phyloP scores from a whole-genome alignment of 1,140 invertebrate species.

The Lutraria rhynchaena region DNA sequence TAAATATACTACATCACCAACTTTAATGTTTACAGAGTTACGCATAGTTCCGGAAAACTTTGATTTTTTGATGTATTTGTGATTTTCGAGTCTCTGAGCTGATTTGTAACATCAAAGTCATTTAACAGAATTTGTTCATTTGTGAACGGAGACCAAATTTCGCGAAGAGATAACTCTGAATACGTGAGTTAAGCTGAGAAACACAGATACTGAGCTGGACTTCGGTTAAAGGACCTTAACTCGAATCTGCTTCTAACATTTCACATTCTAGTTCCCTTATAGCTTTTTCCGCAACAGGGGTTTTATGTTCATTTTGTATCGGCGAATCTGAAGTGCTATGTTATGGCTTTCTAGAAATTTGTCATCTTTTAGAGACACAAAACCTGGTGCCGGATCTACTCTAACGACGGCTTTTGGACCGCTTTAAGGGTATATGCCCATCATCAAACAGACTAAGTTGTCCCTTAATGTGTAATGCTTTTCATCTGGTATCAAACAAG shows the following conservation, averaged over 20 bases:
- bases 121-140: constrained; percentile 53
- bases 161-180: not conserved
- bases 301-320: constrained; percentile 59
- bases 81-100: constrained; percentile 38
- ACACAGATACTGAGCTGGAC: constrained; percentile 5
- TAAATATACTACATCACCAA: constrained; percentile 60
- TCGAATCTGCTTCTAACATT: constrained; percentile 29
- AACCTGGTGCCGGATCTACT: constrained; percentile 34
- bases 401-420: constrained; percentile 47
- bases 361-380: constrained; percentile 24
- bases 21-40: not conserved
- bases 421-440: constrained; percentile 41
- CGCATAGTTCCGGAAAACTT: not conserved
- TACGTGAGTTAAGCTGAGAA: constrained; percentile 33
- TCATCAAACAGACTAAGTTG: not conserved
- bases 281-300: constrained; percentile 56
- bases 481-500: constrained; percentile 39
- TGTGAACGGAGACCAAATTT: constrained; percentile 47
- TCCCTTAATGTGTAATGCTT: constrained; percentile 20
- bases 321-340: constrained; percentile 32
- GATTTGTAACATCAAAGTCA: constrained; percentile 31
- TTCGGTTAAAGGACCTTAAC: not conserved
- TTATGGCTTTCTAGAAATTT: not conserved
- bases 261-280: constrained; percentile 52
- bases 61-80: constrained; percentile 46